Evolutionary conservation across 2,797 vertebrate species (phyloP), one percentile per base, ranked within the genome.

Genomic region (Anas flavirostris): DNA sequence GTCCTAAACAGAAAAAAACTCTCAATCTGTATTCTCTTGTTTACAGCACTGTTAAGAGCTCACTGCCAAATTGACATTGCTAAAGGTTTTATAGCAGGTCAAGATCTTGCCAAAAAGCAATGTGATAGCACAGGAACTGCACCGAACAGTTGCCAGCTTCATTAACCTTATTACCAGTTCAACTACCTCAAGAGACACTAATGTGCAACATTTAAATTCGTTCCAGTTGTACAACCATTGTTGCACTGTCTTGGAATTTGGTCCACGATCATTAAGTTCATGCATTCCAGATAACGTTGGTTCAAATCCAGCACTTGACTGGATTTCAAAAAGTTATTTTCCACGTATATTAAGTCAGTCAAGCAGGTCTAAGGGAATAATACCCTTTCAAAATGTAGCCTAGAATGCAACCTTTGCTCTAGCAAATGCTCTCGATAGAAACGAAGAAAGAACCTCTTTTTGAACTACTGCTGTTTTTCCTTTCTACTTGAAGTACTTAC

Each of bases 101-200:
- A 77, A 37, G 69, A 73, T 55, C 83, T 86, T 86, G 89, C 83
- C 91, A 95, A 88, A 91, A 91, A 88, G 59, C 80, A 90, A 79
- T 44, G 28, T 26, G 83, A 90, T 89, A 90, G 76, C 58, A 74
- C 18, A 90, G 55, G 48, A 93, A 82, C 16, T 67, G 37, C 46
- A 77, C 16, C 2, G 0, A 62, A 35, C 53, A 41, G 29, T 33
- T 87, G 91, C 63, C 80, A 84, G 80, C 68, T 90, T 95, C 76
- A 90, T 94, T 90, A 93, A 90, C 83, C 76, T 90, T 82, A 81
- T 77, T 83, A 82, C 55, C 56, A 10, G 0, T 80, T 73, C 82
- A 73, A 76, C 44, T 46, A 82, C 59, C 72, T 62, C 72, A 73
- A 70, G 55, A 90, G 82, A 85, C 79, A 79, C 26, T 64, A 28